These are phyloP conservation scores for Rosalia funebris DNA, from an alignment of 2,888 invertebrate species.

Conservation along the genomic window DNA sequence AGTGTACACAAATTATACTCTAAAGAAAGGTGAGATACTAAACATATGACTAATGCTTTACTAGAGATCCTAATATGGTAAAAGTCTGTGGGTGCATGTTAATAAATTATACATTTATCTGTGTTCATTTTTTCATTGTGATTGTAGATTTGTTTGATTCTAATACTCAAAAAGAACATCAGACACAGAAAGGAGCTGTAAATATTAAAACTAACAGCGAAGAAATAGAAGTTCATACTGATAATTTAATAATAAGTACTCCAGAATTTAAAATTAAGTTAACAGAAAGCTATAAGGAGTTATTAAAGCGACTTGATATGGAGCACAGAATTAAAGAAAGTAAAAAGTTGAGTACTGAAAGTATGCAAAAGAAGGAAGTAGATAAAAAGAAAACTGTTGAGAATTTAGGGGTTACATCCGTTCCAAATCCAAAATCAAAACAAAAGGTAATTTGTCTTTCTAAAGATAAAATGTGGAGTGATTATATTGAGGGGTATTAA, in stretches of 20 bases:
- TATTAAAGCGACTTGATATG: conserved; percentile 65
- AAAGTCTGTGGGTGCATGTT: conserved; percentile 33
- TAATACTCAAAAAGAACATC: conserved; percentile 7
- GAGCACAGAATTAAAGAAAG: conserved; percentile 63
- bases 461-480: conserved; percentile 1
- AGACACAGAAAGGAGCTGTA: conserved; percentile 6
- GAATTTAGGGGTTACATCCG: conserved; percentile 35
- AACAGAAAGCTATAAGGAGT: conserved; percentile 65
- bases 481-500: not conserved
- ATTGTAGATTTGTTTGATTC: conserved; percentile 1
- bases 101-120: not conserved
- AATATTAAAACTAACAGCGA: conserved; percentile 9
- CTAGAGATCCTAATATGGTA: conserved; percentile 34
- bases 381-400: conserved; percentile 32
- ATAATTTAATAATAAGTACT: conserved; percentile 17
- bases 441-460: conserved; percentile 52
- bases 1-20: conserved; percentile 65
- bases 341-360: conserved; percentile 30
- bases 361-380: conserved; percentile 24
- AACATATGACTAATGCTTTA: conserved; percentile 37
- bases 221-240: conserved; percentile 8
- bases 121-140: not conserved
- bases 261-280: conserved; percentile 64
- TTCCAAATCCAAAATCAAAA: conserved; percentile 57
- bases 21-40: conserved; percentile 46